These are phyloP conservation scores for Myodes glareolus DNA, from an alignment of 2,113 vertebrate genomes.

Conservation along the genomic window DNA sequence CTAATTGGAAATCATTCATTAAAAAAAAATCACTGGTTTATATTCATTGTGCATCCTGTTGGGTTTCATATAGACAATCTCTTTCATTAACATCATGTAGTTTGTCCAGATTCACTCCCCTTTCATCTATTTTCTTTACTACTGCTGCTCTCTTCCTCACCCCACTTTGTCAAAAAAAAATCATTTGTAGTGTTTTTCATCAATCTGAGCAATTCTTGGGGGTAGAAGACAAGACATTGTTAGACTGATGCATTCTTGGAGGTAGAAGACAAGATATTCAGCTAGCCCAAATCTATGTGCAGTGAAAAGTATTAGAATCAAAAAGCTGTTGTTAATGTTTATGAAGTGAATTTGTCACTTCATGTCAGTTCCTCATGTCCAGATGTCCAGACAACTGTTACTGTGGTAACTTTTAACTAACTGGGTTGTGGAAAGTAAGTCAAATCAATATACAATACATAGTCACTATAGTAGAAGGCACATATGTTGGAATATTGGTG, in stretches of 20 bases:
- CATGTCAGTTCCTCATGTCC: slow-evolving; percentile 43
- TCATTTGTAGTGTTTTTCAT: neutral
- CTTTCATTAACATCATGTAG: no score
- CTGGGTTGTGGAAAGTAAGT: slow-evolving; percentile 33
- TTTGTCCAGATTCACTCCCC: no score
- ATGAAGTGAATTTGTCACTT: slow-evolving; percentile 45
- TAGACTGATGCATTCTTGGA: neutral
- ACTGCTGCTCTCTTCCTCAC: neutral
- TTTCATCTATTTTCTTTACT: neutral
- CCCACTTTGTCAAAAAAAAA: neutral
- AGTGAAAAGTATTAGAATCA: neutral
- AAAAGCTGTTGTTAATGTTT: slow-evolving; percentile 30
- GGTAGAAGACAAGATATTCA: neutral
- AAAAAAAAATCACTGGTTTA: neutral
- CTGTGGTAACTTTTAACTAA: slow-evolving; percentile 60
- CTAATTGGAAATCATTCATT: neutral
- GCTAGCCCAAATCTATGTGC: accelerated
- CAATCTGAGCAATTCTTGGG: neutral
- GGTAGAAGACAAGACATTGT: neutral
- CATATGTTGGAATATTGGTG: neutral
- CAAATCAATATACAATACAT: slow-evolving; percentile 40
- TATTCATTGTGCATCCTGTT: neutral
- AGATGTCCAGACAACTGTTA: slow-evolving; percentile 47
- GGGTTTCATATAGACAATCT: neutral
- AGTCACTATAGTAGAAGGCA: neutral